phyloP scores from a whole-genome alignment of 2,888 invertebrate species.

The Caenorhabditis sp. region DNA sequence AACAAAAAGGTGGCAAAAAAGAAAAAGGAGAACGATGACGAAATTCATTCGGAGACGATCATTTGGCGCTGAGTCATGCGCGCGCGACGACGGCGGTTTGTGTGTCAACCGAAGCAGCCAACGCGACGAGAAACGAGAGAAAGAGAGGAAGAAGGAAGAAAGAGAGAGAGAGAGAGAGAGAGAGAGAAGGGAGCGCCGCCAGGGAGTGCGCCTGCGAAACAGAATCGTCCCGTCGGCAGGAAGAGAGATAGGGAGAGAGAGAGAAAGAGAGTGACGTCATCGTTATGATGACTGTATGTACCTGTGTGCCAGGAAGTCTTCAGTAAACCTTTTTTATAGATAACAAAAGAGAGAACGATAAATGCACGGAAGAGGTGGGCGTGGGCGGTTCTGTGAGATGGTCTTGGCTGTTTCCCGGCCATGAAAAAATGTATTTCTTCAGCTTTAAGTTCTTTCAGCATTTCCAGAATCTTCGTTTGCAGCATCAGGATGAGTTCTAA shows the following conservation, averaged over 20 bases:
- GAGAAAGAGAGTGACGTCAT: slow-evolving; percentile 33
- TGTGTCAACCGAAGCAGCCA: no score
- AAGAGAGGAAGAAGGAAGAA: slow-evolving; percentile 10
- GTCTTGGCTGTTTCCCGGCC: no score
- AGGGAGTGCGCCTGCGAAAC: no score
- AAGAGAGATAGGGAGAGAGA: neutral
- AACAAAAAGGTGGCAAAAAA: no score
- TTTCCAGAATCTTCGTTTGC: no score
- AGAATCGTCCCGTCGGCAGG: no score
- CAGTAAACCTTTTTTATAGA: slow-evolving; percentile 50
- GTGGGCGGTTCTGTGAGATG: neutral
- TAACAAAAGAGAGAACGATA: no score
- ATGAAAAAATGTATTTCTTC: no score
- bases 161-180: slow-evolving; percentile 5
- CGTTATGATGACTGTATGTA: slow-evolving; percentile 39
- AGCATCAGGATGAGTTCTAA: no score
- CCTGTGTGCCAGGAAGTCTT: slow-evolving; percentile 37
- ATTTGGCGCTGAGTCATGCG: slow-evolving; percentile 59
- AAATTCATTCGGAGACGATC: slow-evolving; percentile 53
- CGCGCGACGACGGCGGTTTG: slow-evolving; percentile 38
- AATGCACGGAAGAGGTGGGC: neutral
- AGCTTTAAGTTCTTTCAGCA: no score
- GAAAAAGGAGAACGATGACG: no score
- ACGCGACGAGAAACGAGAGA: slow-evolving; percentile 11
- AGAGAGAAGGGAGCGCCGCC: slow-evolving; percentile 14